Base-by-base conservation (phyloP, 1,140 invertebrate species). In the Gryon sp. region DNA sequence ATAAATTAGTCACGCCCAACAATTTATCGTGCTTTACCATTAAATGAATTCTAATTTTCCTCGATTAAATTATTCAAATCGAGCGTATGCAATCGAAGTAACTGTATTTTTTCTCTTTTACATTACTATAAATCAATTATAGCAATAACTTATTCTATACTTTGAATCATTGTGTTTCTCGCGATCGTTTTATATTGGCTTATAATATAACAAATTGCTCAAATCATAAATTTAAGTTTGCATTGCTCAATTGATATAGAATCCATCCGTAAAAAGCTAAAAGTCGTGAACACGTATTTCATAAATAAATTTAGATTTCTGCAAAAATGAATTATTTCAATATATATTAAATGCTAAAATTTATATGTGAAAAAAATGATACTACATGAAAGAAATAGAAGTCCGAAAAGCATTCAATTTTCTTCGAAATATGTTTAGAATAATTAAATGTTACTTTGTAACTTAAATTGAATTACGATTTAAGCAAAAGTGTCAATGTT, bases 201-300 rank as follows among this genome's bases (percentile, higher is more conserved):
- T 60, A 50, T 48, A 62, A 48, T 48, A 38, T 48, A 48, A 48
- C 43, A 62, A 62, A 62, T 60, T 40, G 43, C 19, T 48, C 20
- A 32, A 19, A 22, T 16, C 41, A 40, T 62, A 62, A 62, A 48
- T 48, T 36, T 62, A 30, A 41, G 22, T n/a, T 14, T 26, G 11
- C 15, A 24, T 62, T 62, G 14, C 57, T 48, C 57, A 62, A 62
- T 46, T n/a, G n/a, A n/a, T n/a, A n/a, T n/a, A n/a, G n/a, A n/a
- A n/a, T n/a, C n/a, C n/a, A n/a, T n/a, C n/a, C n/a, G n/a, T n/a
- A n/a, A n/a, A n/a, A n/a, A n/a, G n/a, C n/a, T n/a, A n/a, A n/a
- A n/a, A n/a, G n/a, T n/a, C n/a, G n/a, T n/a, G n/a, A n/a, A n/a
- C n/a, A n/a, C n/a, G n/a, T n/a, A n/a, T n/a, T n/a, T n/a, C n/a